A percentile compares a stretch with the other conserved stretches of the same genome.
phyloP scores from a whole-genome alignment of 2,113 vertebrate species.

The Antennarius striatus region DNA sequence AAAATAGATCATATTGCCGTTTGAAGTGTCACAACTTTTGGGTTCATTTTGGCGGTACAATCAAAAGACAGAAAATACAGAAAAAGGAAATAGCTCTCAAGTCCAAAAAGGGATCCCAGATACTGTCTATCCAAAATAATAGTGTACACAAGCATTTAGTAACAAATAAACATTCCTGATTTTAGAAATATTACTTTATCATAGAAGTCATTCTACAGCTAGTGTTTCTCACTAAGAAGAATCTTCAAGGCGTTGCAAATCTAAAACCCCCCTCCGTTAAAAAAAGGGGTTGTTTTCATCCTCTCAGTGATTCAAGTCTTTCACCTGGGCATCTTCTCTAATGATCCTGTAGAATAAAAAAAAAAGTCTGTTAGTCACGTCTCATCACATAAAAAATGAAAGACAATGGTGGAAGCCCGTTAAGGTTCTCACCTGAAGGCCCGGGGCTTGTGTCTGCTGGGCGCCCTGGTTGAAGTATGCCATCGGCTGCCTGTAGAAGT shows the following conservation, averaged over 20 bases:
- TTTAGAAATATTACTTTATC: slow-evolving; percentile 90
- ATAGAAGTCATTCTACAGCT: slow-evolving; percentile 96
- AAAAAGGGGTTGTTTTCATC: slow-evolving; percentile 81
- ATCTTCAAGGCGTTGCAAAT: slow-evolving; percentile 96
- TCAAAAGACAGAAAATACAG: slow-evolving; percentile 79
- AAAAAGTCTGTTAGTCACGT: slow-evolving; percentile 8
- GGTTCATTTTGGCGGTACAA: slow-evolving; percentile 83
- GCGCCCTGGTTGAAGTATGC: slow-evolving; percentile 93
- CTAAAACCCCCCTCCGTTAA: slow-evolving; percentile 88
- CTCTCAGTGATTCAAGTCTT: slow-evolving; percentile 84
- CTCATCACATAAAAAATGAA: not conserved
- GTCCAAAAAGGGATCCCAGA: slow-evolving; percentile 82
- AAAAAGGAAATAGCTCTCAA: slow-evolving; percentile 76
- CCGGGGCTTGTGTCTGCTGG: slow-evolving; percentile 91
- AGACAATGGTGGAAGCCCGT: too few species aligned
- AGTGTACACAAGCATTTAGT: slow-evolving; percentile 91
- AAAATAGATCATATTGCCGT: slow-evolving; percentile 85
- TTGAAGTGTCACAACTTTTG: slow-evolving; percentile 91
- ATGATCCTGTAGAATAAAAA: slow-evolving; percentile 85
- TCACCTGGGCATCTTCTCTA: slow-evolving; percentile 81
- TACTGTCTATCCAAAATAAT: slow-evolving; percentile 83
- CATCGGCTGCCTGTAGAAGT: slow-evolving; percentile 96
- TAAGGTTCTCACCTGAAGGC: slow-evolving; percentile 85
- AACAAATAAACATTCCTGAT: slow-evolving; percentile 87
- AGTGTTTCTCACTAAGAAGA: slow-evolving; percentile 98